Base-by-base conservation (phyloP, 2,113 vertebrate species). In the Motacilla tschutschensis region DNA sequence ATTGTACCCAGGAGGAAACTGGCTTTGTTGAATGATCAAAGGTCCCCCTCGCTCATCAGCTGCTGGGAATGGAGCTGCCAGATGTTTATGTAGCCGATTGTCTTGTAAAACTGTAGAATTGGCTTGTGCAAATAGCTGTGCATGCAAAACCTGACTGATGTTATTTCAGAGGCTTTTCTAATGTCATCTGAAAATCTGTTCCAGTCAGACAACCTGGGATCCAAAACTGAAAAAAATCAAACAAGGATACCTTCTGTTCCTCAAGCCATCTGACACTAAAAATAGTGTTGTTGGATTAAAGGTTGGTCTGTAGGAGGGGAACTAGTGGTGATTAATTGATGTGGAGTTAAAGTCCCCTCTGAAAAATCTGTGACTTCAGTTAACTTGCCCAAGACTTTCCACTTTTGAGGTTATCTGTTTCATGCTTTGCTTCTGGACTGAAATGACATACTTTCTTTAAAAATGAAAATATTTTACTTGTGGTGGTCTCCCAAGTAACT, bases 111-210 rank as follows among this genome's bases (percentile, higher is more conserved):
- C 64, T 63, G 35, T 82, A 53, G 51, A 75, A 66, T 58, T 90
- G 81, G 35, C 82, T 94, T 83, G 66, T 88, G 71, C 55, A 84
- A 87, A 87, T 76, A 86, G 58, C 87, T 90, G 22, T 65, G 66
- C 58, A 41, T 60, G 78, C 71, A 79, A 50, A 91, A 84, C 63
- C 62, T 79, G 64, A 75, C 67, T 72, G 74, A 41, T 88, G 58
- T 81, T 78, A 29, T 90, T 95, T 90, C 74, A 60, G 88, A 76
- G 75, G 67, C 59, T 88, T 94, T 95, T 79, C 84, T 72, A 54
- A 53, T 53, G 70, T 83, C 43, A 79, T 91, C 66, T 88, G 66
- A 85, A 83, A 91, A 81, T 75, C 54, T 72, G 38, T 79, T 88
- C 50, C 51, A 69, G 63, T 55, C 74, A 75, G 89, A 91, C 71